Percentiles rank a stretch among this genome's conserved stretches.
Conservation (phyloP, 2,113 vertebrate species). For the Proteles cristata region DNA sequence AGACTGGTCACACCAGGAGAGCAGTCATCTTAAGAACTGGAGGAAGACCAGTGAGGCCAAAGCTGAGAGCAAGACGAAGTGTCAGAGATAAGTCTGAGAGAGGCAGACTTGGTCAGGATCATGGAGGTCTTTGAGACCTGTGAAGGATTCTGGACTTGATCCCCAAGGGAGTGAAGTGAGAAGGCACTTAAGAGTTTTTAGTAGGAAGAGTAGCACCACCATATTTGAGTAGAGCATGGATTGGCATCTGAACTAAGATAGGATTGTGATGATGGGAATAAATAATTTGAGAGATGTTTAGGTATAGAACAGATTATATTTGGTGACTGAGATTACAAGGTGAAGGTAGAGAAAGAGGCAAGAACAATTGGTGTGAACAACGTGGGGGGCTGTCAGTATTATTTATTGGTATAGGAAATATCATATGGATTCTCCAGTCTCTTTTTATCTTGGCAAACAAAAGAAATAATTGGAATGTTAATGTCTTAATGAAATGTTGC, state of each 20-base stretch:
- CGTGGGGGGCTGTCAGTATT: background rate
- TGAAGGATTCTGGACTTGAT: background rate
- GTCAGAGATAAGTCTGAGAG: background rate
- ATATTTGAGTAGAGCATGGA: background rate
- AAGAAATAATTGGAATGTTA: background rate
- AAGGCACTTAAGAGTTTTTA: background rate
- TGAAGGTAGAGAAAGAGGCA: background rate
- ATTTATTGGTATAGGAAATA: background rate
- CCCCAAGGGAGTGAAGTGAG: background rate
- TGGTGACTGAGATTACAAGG: background rate
- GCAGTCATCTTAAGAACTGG: background rate
- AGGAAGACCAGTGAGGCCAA: background rate
- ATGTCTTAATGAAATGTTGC: background rate
- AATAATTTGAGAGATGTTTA: conserved; percentile 1
- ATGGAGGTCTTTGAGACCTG: background rate
- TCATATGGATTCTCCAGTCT: background rate
- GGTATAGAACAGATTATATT: background rate
- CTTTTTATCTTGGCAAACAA: background rate
- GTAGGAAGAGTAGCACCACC: background rate
- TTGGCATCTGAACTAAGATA: background rate
- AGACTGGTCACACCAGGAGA: background rate
- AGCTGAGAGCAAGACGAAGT: background rate
- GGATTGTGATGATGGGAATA: background rate
- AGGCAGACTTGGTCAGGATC: background rate
- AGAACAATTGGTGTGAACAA: background rate